A percentile compares a stretch with the other conserved stretches of the same genome.
These are phyloP conservation scores for Dolichomitus sp. DNA, from an alignment of 2,888 invertebrate genomes.

Conservation along the genomic window DNA sequence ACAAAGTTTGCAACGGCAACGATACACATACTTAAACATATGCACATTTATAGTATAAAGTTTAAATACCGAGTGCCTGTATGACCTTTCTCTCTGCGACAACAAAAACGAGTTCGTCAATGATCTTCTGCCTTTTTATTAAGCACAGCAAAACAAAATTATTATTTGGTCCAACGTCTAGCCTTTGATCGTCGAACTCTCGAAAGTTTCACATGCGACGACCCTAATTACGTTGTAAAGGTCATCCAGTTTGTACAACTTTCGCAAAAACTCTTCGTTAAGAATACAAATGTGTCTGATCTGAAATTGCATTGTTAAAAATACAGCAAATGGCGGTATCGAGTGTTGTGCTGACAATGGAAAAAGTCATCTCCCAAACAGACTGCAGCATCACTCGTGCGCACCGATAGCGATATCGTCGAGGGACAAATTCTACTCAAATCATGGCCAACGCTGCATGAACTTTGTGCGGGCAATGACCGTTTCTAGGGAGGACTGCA, in stretches of 20 bases:
- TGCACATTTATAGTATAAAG: neutral
- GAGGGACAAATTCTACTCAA: constrained; percentile 87
- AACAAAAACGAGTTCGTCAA: constrained; percentile 17
- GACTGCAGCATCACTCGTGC: constrained; percentile 87
- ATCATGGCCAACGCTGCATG: constrained; percentile 87
- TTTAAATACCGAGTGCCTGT: neutral
- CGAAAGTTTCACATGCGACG: constrained; percentile 20
- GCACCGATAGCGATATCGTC: constrained; percentile 88
- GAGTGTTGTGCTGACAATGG: constrained; percentile 87
- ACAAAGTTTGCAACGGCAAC: neutral
- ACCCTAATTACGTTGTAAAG: constrained; percentile 31
- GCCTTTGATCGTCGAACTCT: neutral
- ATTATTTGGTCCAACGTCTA: neutral
- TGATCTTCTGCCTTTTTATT: neutral
- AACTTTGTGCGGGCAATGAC: constrained; percentile 89
- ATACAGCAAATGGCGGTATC: constrained; percentile 83
- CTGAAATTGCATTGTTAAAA: neutral
- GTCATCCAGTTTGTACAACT: neutral
- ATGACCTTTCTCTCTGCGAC: neutral
- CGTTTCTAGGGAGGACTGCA: constrained; percentile 88
- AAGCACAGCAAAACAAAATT: neutral
- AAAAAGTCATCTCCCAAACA: constrained; percentile 84
- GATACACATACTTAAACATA: neutral
- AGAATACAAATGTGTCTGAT: neutral
- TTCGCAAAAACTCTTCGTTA: constrained; percentile 4